Conservation (phyloP, 2,113 vertebrate species). For the Tylochromis polylepis region DNA sequence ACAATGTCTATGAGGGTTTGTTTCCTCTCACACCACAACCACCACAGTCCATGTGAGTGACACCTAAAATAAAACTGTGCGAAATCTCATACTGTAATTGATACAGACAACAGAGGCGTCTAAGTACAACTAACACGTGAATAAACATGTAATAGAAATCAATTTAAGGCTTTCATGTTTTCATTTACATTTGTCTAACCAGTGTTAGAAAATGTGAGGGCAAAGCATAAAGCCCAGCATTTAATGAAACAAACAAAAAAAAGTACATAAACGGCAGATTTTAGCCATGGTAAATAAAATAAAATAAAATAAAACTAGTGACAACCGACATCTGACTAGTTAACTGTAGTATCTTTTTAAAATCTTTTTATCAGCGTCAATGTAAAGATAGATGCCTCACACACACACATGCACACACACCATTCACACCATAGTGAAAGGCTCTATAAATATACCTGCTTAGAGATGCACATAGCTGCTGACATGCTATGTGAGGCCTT, state of each 20-base stretch:
- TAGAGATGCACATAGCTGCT: conserved; percentile 24
- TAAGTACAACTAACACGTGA: neutral
- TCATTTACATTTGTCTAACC: neutral
- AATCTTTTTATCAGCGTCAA: neutral
- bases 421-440: neutral
- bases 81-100: neutral
- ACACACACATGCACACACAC: neutral
- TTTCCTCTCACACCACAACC: neutral
- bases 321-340: conserved; percentile 16
- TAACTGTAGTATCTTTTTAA: neutral
- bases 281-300: neutral
- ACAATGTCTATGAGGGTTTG: neutral
- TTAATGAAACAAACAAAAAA: neutral
- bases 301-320: neutral
- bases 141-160: neutral
- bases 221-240: neutral
- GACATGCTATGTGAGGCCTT: conserved; percentile 6
- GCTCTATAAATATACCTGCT: conserved; percentile 61
- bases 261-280: neutral
- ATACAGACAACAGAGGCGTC: neutral
- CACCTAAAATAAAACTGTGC: neutral
- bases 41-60: neutral
- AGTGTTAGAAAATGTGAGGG: neutral
- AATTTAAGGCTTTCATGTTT: neutral
- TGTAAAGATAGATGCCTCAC: conserved; percentile 12